Evolutionary conservation across 2,797 vertebrate species (phyloP).

Genomic region (Loris lydekkerianus): DNA sequence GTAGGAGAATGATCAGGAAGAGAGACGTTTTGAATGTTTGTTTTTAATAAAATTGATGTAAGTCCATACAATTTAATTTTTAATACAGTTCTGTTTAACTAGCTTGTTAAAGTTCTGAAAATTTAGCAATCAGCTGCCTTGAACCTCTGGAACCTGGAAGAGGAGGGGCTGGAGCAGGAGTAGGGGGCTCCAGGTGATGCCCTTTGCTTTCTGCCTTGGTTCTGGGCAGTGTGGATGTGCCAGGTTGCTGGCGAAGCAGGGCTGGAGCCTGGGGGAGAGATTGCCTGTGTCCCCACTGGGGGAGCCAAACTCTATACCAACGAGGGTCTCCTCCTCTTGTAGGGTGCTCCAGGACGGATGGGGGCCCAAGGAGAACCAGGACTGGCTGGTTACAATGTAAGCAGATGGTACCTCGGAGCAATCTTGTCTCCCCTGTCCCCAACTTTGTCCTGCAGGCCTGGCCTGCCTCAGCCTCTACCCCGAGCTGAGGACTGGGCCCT

Average conservation of each 20-base stretch:
- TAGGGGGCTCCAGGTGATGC: background rate
- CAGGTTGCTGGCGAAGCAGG: background rate
- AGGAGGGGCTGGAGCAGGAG: background rate
- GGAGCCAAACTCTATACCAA: background rate
- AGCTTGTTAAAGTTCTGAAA: background rate
- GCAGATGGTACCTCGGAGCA: background rate
- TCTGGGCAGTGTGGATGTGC: rapidly evolving
- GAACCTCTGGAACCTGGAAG: background rate
- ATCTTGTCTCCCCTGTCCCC: background rate
- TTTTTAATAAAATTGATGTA: background rate
- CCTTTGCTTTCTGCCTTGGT: background rate
- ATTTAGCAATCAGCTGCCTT: background rate
- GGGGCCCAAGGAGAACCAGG: slow-evolving; percentile 96
- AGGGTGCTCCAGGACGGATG: slow-evolving; percentile 97
- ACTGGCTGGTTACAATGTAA: slow-evolving; percentile 95
- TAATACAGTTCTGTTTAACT: background rate
- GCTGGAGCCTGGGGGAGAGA: no score
- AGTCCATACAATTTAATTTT: background rate
- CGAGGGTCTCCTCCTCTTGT: slow-evolving; percentile 55
- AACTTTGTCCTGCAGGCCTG: background rate
- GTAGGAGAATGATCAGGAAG: background rate
- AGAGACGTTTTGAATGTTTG: background rate
- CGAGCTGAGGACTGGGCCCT: background rate
- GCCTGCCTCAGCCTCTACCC: no score
- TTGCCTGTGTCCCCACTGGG: rapidly evolving